Percentiles rank a stretch among this genome's conserved stretches.
Conservation (phyloP, 2,113 vertebrate genomes). For the Syrmaticus mikado region DNA sequence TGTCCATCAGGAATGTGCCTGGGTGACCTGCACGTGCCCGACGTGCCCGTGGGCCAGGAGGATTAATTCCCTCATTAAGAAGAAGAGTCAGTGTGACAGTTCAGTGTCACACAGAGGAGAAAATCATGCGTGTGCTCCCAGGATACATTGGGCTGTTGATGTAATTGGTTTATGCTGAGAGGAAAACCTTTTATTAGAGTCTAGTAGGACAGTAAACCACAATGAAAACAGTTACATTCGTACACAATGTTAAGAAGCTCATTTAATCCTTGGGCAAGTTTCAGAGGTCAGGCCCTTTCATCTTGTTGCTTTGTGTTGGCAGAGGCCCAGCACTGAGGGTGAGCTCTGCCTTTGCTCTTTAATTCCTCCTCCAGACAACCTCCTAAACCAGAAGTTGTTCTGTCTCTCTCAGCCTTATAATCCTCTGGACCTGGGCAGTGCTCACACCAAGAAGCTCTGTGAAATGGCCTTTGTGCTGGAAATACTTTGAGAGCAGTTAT, state of each 20-base stretch:
- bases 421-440: not conserved
- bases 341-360: not conserved
- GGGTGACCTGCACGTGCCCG: not conserved
- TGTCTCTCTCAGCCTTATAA: not conserved
- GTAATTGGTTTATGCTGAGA: constrained; percentile 17
- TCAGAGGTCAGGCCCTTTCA: constrained; percentile 37
- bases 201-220: constrained; percentile 5
- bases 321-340: not conserved
- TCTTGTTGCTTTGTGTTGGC: not conserved
- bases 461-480: not conserved
- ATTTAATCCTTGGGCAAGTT: constrained; percentile 36
- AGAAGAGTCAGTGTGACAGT: not conserved
- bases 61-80: not conserved
- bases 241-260: constrained; percentile 36
- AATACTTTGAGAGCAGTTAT: not conserved
- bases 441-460: not conserved
- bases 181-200: not conserved
- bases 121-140: not conserved
- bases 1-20: not conserved
- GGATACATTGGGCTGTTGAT: not conserved
- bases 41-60: no score
- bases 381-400: not conserved
- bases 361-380: not conserved
- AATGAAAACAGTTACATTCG: constrained; percentile 24
- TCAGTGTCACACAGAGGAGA: not conserved